Percentiles rank a stretch among this genome's conserved stretches.
Conservation (phyloP, 2,113 vertebrate genomes). For the Nibea albiflora region DNA sequence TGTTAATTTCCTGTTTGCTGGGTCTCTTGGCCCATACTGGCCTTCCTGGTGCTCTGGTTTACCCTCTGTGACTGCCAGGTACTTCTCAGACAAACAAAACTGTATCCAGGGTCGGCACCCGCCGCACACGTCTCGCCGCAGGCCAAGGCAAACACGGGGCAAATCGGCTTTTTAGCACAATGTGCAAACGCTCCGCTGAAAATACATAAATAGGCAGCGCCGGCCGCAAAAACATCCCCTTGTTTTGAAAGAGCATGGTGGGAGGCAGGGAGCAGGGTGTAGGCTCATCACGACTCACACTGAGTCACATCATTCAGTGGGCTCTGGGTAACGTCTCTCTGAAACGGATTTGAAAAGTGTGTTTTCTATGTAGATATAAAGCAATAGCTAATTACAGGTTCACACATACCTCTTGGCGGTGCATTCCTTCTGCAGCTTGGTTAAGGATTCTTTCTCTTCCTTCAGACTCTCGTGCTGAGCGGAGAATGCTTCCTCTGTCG, state of each 20-base stretch:
- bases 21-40: constrained; percentile 41
- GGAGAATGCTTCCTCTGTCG: constrained; percentile 89
- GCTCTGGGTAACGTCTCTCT: constrained; percentile 45
- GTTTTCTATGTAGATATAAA: constrained; percentile 44
- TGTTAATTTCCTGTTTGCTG: constrained; percentile 68
- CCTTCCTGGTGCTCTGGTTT: constrained; percentile 47
- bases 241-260: constrained; percentile 50
- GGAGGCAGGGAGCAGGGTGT: constrained; percentile 23
- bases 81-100: constrained; percentile 65
- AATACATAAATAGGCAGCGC: constrained; percentile 44
- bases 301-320: constrained; percentile 1
- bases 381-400: constrained; percentile 64
- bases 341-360: constrained; percentile 23
- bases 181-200: constrained; percentile 47
- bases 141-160: constrained; percentile 69
- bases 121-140: constrained; percentile 28
- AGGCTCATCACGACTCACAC: constrained; percentile 30
- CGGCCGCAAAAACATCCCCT: constrained; percentile 40
- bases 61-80: constrained; percentile 64
- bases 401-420: constrained; percentile 93
- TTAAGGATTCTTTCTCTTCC: constrained; percentile 89
- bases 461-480: constrained; percentile 88
- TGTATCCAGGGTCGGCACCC: constrained; percentile 37
- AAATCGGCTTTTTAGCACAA: constrained; percentile 40
- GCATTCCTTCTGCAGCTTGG: constrained; percentile 91